Evolutionary conservation across 2,888 invertebrate species (phyloP).

Genomic region (Drosophila phalerata): DNA sequence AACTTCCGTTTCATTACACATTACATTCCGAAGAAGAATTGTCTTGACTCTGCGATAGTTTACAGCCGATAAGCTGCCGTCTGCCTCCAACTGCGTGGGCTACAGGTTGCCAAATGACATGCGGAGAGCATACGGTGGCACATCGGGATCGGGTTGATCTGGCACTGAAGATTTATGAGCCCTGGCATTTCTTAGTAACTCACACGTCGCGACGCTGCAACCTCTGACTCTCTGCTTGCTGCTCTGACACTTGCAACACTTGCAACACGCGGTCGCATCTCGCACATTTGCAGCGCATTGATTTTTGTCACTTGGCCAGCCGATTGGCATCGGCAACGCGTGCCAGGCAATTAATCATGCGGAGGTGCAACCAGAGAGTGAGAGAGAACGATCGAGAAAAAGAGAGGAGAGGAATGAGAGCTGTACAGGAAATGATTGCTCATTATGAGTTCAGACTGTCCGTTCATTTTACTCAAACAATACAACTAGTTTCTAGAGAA

Average conservation of each 20-base stretch:
- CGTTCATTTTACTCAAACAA: background rate
- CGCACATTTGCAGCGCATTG: conserved; percentile 76
- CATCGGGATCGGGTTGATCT: conserved; percentile 25
- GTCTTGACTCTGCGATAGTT: conserved; percentile 56
- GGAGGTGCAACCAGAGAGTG: conserved; percentile 18
- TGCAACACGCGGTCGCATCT: conserved; percentile 48
- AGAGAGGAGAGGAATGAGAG: conserved; percentile 26
- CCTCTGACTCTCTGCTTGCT: conserved; percentile 10
- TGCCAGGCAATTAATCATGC: conserved; percentile 70
- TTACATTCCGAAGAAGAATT: conserved; percentile 71
- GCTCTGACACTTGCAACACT: conserved; percentile 46
- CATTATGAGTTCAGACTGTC: conserved; percentile 1
- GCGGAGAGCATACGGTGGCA: conserved; percentile 7
- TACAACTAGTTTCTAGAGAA: conserved; percentile 15
- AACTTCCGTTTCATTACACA: conserved; percentile 75
- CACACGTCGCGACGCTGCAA: conserved; percentile 40
- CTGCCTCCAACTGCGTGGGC: conserved; percentile 46
- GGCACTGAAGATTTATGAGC: conserved; percentile 59
- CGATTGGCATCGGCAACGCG: conserved; percentile 75
- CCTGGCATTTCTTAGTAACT: conserved; percentile 51
- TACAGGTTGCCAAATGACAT: conserved; percentile 56
- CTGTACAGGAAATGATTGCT: conserved; percentile 9
- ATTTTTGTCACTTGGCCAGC: conserved; percentile 73
- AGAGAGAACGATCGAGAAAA: background rate
- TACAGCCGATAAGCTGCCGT: conserved; percentile 57